These are phyloP conservation scores for Carcina quercana DNA, from an alignment of 2,888 invertebrate genomes.

Conservation along the genomic window DNA sequence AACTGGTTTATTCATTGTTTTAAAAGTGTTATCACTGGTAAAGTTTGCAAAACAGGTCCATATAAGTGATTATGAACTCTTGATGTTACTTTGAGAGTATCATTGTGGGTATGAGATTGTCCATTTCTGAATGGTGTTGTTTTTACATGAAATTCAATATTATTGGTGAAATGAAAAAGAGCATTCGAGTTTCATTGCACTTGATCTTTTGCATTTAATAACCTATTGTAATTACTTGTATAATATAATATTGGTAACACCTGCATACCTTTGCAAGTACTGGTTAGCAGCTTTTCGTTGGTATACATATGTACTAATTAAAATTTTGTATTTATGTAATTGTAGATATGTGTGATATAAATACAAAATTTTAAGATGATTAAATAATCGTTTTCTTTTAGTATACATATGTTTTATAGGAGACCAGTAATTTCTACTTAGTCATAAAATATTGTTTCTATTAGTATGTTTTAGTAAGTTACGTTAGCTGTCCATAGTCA, in stretches of 20 bases:
- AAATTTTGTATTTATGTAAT: conserved; percentile 76
- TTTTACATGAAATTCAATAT: conserved; percentile 54
- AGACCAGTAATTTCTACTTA: conserved; percentile 62
- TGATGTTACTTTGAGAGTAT: conserved; percentile 44
- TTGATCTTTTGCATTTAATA: conserved; percentile 76
- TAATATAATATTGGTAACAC: conserved; percentile 67
- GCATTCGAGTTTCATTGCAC: conserved; percentile 66
- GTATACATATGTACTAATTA: conserved; percentile 64
- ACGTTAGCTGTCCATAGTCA: conserved; percentile 56
- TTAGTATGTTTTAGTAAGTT: conserved; percentile 66
- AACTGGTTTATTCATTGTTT: conserved; percentile 71
- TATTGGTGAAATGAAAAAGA: conserved; percentile 48
- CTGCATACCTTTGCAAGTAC: conserved; percentile 69
- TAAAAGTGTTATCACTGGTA: conserved; percentile 69
- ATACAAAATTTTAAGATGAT: conserved; percentile 74
- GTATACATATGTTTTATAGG: conserved; percentile 49
- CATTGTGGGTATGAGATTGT: conserved; percentile 45
- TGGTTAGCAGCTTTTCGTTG: conserved; percentile 73
- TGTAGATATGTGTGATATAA: conserved; percentile 75
- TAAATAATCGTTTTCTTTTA: conserved; percentile 65
- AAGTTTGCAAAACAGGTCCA: conserved; percentile 52
- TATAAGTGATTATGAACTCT: conserved; percentile 51
- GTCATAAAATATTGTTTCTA: conserved; percentile 63
- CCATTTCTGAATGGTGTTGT: conserved; percentile 34
- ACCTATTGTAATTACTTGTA: conserved; percentile 76